phyloP scores from a whole-genome alignment of 2,888 invertebrate genomes.

The Myopa testacea region DNA sequence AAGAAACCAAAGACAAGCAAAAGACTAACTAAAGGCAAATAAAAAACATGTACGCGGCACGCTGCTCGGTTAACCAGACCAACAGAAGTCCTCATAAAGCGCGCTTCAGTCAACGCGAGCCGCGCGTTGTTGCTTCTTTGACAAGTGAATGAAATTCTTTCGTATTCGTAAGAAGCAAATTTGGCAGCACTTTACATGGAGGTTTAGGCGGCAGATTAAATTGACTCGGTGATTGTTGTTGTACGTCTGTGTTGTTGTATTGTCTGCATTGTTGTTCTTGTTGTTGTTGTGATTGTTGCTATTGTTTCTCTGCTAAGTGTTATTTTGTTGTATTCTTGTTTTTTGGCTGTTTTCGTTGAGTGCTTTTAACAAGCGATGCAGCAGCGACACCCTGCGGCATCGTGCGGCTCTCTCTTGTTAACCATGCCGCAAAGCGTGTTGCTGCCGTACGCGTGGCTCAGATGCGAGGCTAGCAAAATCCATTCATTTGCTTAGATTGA shows the following conservation, averaged over 20 bases:
- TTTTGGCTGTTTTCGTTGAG: too few relatives aligned
- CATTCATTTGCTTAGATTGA: too few relatives aligned
- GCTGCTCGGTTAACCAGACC: neutral
- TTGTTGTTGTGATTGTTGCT: neutral
- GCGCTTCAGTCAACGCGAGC: neutral
- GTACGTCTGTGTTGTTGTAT: neutral
- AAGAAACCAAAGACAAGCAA: neutral
- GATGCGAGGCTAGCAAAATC: neutral
- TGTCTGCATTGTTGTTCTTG: neutral
- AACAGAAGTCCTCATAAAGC: neutral
- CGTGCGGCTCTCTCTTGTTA: too few relatives aligned
- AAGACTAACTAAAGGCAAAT: neutral
- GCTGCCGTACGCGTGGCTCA: neutral
- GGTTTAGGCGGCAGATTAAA: neutral
- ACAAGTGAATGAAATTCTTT: neutral
- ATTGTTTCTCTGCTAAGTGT: neutral
- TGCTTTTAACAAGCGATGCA: too few relatives aligned
- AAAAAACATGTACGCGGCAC: neutral
- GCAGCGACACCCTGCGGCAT: too few relatives aligned
- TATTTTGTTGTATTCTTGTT: neutral
- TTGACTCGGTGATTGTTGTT: too few relatives aligned
- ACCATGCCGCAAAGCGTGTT: neutral
- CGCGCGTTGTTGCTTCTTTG: too few relatives aligned
- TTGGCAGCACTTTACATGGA: constrained; percentile 17
- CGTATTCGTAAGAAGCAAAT: neutral